Percentiles rank a stretch among this genome's conserved stretches.
Evolutionary conservation across 2,113 vertebrate genomes (phyloP).

Genomic region (Plecotus auritus): DNA sequence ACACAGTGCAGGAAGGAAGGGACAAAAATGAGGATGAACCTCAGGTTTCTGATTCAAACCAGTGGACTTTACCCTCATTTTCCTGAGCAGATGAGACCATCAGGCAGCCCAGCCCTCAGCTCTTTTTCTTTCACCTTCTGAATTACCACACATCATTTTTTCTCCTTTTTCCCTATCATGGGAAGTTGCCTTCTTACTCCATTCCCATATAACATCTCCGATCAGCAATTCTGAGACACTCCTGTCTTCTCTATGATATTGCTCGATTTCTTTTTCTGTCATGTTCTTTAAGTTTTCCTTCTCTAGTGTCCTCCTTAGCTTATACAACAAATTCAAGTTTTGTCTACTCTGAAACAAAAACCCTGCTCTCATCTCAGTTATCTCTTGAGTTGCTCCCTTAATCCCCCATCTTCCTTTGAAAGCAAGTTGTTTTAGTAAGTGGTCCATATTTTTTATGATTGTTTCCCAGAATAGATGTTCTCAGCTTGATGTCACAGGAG

Average conservation of each 20-base stretch:
- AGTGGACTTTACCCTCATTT: neutral
- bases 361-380: neutral
- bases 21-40: neutral
- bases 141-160: neutral
- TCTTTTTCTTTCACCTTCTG: neutral
- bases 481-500: slow-evolving; percentile 27
- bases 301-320: neutral
- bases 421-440: slow-evolving; percentile 15
- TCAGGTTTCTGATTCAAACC: neutral
- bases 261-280: neutral
- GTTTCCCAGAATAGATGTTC: slow-evolving; percentile 22
- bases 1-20: neutral
- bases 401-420: neutral
- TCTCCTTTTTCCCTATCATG: neutral
- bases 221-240: neutral
- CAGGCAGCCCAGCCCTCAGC: neutral
- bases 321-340: neutral
- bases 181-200: neutral
- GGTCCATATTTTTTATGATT: neutral
- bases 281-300: neutral
- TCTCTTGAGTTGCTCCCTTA: neutral
- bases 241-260: neutral
- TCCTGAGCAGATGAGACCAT: neutral
- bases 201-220: neutral
- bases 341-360: neutral